Conservation (phyloP, 2,797 vertebrate genomes). For the Heterohyrax brucei region DNA sequence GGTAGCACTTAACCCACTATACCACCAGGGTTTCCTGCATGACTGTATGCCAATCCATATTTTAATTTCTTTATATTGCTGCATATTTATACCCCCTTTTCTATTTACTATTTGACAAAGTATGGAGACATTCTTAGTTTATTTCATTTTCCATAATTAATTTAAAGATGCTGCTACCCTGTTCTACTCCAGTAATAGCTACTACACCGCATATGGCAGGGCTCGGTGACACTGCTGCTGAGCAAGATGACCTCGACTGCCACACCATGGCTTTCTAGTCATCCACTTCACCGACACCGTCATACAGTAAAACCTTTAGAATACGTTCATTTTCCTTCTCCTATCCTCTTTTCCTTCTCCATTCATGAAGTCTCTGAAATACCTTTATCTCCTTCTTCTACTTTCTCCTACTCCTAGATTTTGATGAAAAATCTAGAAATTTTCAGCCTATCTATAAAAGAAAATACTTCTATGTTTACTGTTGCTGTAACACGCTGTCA, state of each 20-base stretch:
- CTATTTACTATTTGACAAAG: not conserved
- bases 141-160: not conserved
- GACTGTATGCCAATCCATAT: not conserved
- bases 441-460: not conserved
- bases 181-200: not conserved
- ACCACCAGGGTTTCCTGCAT: too few species aligned
- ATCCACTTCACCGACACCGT: not conserved
- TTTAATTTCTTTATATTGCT: not conserved
- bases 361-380: not conserved
- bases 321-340: not conserved
- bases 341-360: not conserved
- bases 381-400: not conserved
- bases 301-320: not conserved
- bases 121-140: not conserved
- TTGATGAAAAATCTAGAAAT: conserved; percentile 1
- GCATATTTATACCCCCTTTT: accelerated
- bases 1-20: too few species aligned
- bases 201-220: not conserved
- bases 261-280: not conserved
- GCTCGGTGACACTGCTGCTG: not conserved
- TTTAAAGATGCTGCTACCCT: not conserved
- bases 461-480: not conserved
- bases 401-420: not conserved
- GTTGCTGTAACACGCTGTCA: not conserved
- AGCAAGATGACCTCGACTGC: conserved; percentile 1